Base-by-base conservation (phyloP, 2,113 vertebrate genomes). In the Polypterus bichir region DNA sequence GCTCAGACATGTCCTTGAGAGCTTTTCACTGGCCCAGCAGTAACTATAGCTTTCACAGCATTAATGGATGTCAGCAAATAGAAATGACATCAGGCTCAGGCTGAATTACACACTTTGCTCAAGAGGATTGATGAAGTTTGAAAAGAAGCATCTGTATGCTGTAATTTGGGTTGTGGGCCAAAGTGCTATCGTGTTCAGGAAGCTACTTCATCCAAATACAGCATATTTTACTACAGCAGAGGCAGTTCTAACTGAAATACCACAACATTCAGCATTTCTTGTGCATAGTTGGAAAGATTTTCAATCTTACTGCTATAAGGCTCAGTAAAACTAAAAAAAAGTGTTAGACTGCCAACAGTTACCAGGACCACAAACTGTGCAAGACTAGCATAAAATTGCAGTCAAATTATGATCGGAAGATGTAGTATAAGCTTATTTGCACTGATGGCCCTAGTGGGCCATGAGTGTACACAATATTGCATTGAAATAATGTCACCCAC, bases 31-130 rank as follows among this genome's bases (percentile, higher is more conserved):
- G 56, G 56, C 6, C 44, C 5, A 45, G 44, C 56, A 45, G 7
- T 27, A 58, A 58, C 56, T 7, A 45, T 58, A 58, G 27, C 44
- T 7, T 58, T 9, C 6, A 45, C 49, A 61, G 10, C 5, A 48
- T 27, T 59, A 6, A n/a, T 61, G 60, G 48, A 61, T 61, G 46
- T 49, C 48, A 61, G 47, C 51, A 44, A 59, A 59, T 61, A 61
- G 51, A 61, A 49, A 61, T 49, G 51, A 61, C 48, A 61, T 61
- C 51, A 53, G 46, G 4, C 10, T 48, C 5, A n/a, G 51, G 49
- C 11, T 48, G 60, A 45, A 45, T 58, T 6, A 44, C 56, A 58
- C 27, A 44, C 5, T 8, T 45, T 52, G 51, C 56, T 58, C 27
- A 58, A 58, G 44, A 45, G 27, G 27, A 10, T 52, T 10, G 7